Base-by-base conservation (phyloP, 2,888 invertebrate genomes). In the Drosophila cognata region DNA sequence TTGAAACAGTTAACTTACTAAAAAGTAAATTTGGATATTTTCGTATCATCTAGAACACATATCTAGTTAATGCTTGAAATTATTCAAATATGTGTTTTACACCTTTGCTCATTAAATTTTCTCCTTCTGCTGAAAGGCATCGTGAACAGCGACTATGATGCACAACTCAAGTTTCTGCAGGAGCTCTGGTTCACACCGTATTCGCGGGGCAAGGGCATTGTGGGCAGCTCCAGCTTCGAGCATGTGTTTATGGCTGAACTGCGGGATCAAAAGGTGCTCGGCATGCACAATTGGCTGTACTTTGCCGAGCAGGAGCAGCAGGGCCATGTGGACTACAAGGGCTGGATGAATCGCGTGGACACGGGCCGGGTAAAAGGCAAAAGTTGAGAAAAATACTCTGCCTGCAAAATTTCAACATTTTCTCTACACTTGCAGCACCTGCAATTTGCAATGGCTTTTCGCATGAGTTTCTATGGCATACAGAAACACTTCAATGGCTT, bases 181-280 rank as follows among this genome's bases (percentile, higher is more conserved):
- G 86, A 91, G 0, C 82, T 90, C 0, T 92, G 92, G 92, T 92
- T 92, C 51, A 88, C 91, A 5, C 92, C 85, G 0, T 92, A 91
- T 46, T 90, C 92, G 3, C 84, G 92, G 0, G 91, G 89, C 0
- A 84, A 81, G 4, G 82, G 85, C 11, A 79, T 82, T 28, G 58
- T 90, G n/a, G 86, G 92, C n/a, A 92, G 92, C 62, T 92, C 92
- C 2, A 91, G 91, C 25, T 92, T 92, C 52, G 92, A 92, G 63
- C 92, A 92, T 60, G 88, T 92, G 0, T 92, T 92, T 55, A 71
- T 92, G 65, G 91, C 92, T 0, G 92, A 92, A 50, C 58, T 91
- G 11, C 81, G 84, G 2, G 89, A 90, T 18, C 74, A 81, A 3
- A 82, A 58, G n/a, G 81, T 92, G 29, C 74, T 92, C 11, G 92